phyloP scores from a whole-genome alignment of 2,888 invertebrate species.

The Piscicola geometra region DNA sequence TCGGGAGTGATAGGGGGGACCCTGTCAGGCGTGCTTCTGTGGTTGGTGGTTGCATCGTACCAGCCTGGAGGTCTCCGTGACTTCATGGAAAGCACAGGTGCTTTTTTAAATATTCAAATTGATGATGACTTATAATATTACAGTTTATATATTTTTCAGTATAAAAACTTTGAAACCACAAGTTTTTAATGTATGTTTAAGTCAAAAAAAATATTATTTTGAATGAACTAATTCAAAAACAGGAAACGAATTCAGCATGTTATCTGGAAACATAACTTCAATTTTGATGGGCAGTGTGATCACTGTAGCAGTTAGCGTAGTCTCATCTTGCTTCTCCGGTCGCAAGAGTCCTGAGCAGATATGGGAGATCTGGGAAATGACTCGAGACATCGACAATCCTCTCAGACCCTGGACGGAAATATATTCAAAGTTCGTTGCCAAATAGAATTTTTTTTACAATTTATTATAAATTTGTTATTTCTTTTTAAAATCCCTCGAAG shows the following conservation, averaged over 20 bases:
- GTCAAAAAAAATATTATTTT: no score
- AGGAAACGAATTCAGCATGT: conserved; percentile 53
- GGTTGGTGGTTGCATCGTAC: conserved; percentile 51
- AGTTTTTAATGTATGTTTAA: no score
- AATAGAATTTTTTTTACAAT: no score
- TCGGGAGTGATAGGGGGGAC: conserved; percentile 52
- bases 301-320: conserved; percentile 48
- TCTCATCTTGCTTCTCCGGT: neutral
- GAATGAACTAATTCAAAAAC: no score
- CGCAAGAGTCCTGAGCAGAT: neutral
- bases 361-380: conserved; percentile 52
- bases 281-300: conserved; percentile 51
- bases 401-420: conserved; percentile 55
- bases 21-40: conserved; percentile 49
- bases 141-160: no score
- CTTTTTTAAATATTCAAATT: neutral
- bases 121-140: no score
- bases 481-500: neutral
- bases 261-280: conserved; percentile 53
- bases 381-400: conserved; percentile 56
- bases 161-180: no score
- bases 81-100: conserved; percentile 49
- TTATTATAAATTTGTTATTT: neutral
- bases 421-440: conserved; percentile 50
- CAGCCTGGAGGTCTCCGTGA: conserved; percentile 49